Percentiles rank a stretch among this genome's conserved stretches.
Conservation (phyloP, 2,888 invertebrate genomes). For the Perizoma flavofasciatum region DNA sequence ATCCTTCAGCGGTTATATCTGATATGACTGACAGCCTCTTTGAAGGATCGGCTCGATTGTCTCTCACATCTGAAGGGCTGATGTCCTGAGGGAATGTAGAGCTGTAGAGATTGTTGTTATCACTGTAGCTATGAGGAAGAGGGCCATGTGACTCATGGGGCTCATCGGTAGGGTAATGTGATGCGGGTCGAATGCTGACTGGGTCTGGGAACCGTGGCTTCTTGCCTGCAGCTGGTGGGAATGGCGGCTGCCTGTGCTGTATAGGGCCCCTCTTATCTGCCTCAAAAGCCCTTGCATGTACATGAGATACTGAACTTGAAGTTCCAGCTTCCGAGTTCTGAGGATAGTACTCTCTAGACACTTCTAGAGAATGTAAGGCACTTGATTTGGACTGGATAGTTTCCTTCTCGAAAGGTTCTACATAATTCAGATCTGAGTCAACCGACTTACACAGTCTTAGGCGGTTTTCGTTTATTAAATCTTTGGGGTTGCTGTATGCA, state of each 20-base stretch:
- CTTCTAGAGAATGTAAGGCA: conserved; percentile 72
- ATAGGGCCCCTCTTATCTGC: conserved; percentile 52
- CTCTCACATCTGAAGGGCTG: conserved; percentile 48
- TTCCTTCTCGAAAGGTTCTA: conserved; percentile 79
- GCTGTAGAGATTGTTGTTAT: conserved; percentile 73
- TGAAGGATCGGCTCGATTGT: conserved; percentile 57
- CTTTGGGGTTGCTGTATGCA: conserved; percentile 76
- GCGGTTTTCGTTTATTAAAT: conserved; percentile 69
- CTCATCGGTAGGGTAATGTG: conserved; percentile 69
- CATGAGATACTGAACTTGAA: conserved; percentile 56
- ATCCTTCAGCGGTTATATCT: conserved; percentile 74
- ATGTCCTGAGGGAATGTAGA: conserved; percentile 64
- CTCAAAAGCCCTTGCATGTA: conserved; percentile 62
- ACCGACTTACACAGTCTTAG: conserved; percentile 76
- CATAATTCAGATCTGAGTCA: conserved; percentile 77
- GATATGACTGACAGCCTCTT: conserved; percentile 77
- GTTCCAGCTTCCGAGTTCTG: conserved; percentile 59
- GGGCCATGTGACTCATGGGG: conserved; percentile 47
- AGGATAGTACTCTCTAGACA: conserved; percentile 69
- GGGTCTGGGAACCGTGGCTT: conserved; percentile 80
- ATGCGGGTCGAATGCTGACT: conserved; percentile 75
- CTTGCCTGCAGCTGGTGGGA: conserved; percentile 66
- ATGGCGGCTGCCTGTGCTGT: conserved; percentile 73
- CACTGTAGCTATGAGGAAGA: conserved; percentile 72
- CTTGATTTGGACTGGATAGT: conserved; percentile 76